Base-by-base conservation (phyloP, 2,888 invertebrate genomes). In the Melinaea marsaeus region DNA sequence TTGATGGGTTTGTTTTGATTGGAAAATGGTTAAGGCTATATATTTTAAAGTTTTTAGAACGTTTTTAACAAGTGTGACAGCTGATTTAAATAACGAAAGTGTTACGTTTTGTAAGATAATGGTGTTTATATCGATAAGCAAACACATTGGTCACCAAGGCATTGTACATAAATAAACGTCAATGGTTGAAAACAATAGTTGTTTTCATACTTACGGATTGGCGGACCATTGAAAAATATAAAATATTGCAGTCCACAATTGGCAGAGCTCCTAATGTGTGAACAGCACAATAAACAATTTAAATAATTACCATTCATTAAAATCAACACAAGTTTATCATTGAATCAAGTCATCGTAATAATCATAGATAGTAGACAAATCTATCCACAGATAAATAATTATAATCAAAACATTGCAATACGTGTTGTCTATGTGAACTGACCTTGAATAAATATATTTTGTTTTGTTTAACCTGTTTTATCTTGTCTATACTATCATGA, bases 301-400 rank as follows among this genome's bases (percentile, higher is more conserved):
- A 51, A 51, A 51, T 51, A 51, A 51, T 51, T 32, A 51, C 51
- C 51, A 51, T 51, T 51, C 51, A 51, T 32, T 51, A 51, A 51
- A 51, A 51, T 51, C 22, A 51, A 51, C 51, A 51, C 22, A 51
- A 51, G 32, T 32, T 9, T 32, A 51, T 51, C 22, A 51, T 32
- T 51, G 51, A 51, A 51, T 51, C 51, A 51, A 51, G 51, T 51
- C 51, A 51, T 51, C 51, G 51, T 51, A 51, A 51, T 51, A n/a
- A 32, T 32, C 51, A 51, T 51, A 51, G 51, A 51, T 32, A 32
- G 7, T 42, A 42, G 42, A 51, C 32, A 22, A 2, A 32, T 51
- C 3, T 32, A 3, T 2, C 7, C 9, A 42, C 32, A 51, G 51
- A 32, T 51, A 51, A 51, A 9, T 9, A 51, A 51, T 32, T 32